Conservation (phyloP, 2,113 vertebrate genomes). For the Felis chaus region DNA sequence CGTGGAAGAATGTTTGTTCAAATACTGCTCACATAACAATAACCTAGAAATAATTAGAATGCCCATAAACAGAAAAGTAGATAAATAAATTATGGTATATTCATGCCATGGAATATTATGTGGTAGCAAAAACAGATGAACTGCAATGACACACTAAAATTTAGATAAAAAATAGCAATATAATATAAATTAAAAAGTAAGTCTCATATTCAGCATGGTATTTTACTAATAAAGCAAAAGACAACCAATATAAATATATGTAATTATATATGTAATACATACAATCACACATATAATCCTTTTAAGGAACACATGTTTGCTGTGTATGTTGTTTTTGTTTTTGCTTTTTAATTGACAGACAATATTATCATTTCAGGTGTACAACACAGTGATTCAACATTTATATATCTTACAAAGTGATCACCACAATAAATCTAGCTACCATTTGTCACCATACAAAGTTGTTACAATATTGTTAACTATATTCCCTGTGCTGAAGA, state of each 20-base stretch:
- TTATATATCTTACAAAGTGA: background rate
- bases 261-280: background rate
- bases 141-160: background rate
- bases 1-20: background rate
- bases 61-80: background rate
- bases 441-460: background rate
- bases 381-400: background rate
- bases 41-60: slow-evolving; percentile 28
- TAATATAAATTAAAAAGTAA: background rate
- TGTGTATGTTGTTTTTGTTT: background rate
- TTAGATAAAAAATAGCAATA: background rate
- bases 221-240: background rate
- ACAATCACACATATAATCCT: background rate
- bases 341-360: background rate
- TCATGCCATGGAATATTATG: background rate
- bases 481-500: background rate
- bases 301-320: background rate
- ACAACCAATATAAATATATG: background rate
- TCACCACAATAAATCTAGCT: background rate
- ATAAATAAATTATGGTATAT: background rate
- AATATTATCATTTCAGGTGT: background rate
- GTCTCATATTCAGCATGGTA: background rate
- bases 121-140: background rate
- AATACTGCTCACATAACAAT: background rate
- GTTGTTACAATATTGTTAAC: background rate